Percentiles rank a stretch among this genome's conserved stretches.
These are phyloP conservation scores for Aphaenogaster floridana DNA, from an alignment of 1,140 invertebrate genomes.

Conservation along the genomic window DNA sequence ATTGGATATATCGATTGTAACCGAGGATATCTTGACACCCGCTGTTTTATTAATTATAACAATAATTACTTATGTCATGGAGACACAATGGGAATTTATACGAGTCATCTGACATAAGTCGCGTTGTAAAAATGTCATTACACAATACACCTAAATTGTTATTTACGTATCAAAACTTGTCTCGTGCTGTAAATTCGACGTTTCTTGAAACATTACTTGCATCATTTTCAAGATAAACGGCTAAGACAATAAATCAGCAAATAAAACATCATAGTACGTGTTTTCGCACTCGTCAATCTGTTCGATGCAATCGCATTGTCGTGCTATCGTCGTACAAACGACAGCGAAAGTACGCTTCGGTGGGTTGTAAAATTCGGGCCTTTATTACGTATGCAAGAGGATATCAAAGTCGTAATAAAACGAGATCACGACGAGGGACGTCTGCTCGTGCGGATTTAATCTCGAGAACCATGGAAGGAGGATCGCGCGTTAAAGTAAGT, in stretches of 20 bases:
- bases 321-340: neutral
- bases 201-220: neutral
- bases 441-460: conserved; percentile 40
- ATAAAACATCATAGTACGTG: neutral
- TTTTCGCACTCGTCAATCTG: conserved; percentile 16
- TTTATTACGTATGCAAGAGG: conserved; percentile 8
- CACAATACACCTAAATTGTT: neutral
- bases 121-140: neutral
- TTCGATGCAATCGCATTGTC: neutral
- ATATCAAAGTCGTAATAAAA: conserved; percentile 29
- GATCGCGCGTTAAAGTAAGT: conserved; percentile 17
- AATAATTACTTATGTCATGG: neutral
- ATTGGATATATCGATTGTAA: conserved; percentile 29
- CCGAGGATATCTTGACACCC: neutral
- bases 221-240: neutral
- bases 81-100: neutral
- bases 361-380: neutral
- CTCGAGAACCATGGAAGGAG: neutral
- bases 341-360: neutral
- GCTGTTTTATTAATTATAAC: neutral
- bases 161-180: neutral
- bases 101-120: neutral
- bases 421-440: neutral
- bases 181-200: neutral
- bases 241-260: neutral